Base-by-base conservation (phyloP, 2,888 invertebrate species). In the Heliconius ethilla region DNA sequence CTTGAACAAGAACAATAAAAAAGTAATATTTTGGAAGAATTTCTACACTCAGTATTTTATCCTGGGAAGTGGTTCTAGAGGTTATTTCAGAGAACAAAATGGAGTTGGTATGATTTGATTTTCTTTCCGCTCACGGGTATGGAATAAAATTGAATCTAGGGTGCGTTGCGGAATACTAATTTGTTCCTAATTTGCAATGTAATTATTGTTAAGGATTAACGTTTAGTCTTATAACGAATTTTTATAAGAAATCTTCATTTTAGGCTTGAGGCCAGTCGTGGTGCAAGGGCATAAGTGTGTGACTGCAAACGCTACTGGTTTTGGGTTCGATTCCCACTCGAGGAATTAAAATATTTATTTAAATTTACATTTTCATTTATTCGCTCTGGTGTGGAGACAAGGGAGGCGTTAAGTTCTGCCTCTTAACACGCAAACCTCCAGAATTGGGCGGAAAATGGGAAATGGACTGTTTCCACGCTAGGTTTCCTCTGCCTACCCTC, bases 41-140 rank as follows among this genome's bases (percentile, higher is more conserved):
- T 78, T 72, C 76, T 69, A 62, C 73, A 79, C 76, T 76, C 63
- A 70, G 73, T 80, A 77, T 74, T 79, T 80, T 81, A 81, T 81
- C 29, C 75, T 74, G 45, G 29, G 75, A 79, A 79, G 79, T 76
- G 75, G 76, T 77, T 79, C 80, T 75, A 67, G 76, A 63, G 76
- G 70, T 78, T 79, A 79, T 82, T 79, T 74, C 73, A 77, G 79
- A 80, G 79, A 83, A 79, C 75, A 79, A 81, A 83, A 80, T 78
- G 79, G 75, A 79, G 79, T 81, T 77, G 75, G 67, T 62, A 75
- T 81, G 82, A 83, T 83, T 83, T 81, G 79, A 82, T 83, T 83
- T 82, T 82, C 79, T 76, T 80, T 78, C 80, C 74, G 69, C 77
- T 80, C 78, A 78, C 78, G 62, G 62, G 76, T 55, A 70, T 59